phyloP scores from a whole-genome alignment of 2,797 vertebrate species.

The Phrynocephalus forsythii region DNA sequence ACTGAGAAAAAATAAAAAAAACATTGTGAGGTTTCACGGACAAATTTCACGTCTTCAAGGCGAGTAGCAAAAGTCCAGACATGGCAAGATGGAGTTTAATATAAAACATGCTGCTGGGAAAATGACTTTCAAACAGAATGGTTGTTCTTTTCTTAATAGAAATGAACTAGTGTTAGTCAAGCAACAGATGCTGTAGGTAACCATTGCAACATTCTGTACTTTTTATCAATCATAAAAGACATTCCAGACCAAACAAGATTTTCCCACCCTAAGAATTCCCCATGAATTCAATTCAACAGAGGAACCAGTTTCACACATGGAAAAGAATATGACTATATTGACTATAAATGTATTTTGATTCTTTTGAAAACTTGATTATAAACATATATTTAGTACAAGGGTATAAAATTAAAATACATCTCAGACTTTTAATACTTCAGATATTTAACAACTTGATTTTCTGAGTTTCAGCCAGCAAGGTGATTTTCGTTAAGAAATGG shows the following conservation, averaged over 20 bases:
- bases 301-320: background rate
- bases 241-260: background rate
- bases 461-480: background rate
- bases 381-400: background rate
- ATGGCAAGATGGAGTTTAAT: too few species aligned
- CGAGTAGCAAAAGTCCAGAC: too few species aligned
- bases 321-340: background rate
- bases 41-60: too few species aligned
- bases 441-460: background rate
- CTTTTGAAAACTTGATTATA: background rate
- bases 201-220: background rate
- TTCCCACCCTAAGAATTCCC: background rate
- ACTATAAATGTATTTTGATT: too few species aligned
- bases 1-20: too few species aligned
- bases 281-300: background rate
- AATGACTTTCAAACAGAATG: background rate
- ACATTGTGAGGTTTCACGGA: too few species aligned
- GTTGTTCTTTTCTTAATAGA: background rate
- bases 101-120: background rate
- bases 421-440: background rate
- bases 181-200: background rate
- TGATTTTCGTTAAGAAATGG: background rate
- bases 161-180: background rate
- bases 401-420: slow-evolving; percentile 5
- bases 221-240: background rate